Evolutionary conservation across 2,113 vertebrate genomes (phyloP), one percentile per base, ranked within the genome.

Genomic region (Oreochromis spilurus): DNA sequence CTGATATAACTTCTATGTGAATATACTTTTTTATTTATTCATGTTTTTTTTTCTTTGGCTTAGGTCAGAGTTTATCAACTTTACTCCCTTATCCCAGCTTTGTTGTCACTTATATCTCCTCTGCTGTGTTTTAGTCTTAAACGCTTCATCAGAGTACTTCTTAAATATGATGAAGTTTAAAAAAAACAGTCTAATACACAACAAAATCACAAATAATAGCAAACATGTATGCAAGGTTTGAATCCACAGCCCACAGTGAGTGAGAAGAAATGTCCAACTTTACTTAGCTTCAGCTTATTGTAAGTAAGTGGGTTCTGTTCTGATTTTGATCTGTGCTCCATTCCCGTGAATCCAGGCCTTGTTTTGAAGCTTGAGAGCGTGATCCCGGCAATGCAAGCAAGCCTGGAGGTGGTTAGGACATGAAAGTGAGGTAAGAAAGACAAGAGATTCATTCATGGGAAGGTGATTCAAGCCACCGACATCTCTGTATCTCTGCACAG

Each of bases 401-500:
- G 93, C 95, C 96, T 94, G 90, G 94, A 96, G 95, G 93, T 93
- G 94, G 92, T 94, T 94, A 92, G 89, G 83, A 94, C 91, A 94
- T 93, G 93, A 95, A 94, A 96, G 95, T 95, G 94, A 93, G 89
- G 93, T 95, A 89, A 92, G 93, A 92, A 93, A 96, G 94, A 97
- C 96, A 96, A 96, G 95, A 93, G 92, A 91, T 93, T 93, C 95
- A 95, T 97, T 97, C 95, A 96, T 95, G 83, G 92, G 90, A 92
- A 90, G 93, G 91, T 96, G 96, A 96, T 94, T 96, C 94, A 95
- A 95, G 93, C 93, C 91, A 92, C 93, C 88, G 94, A 94, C 93
- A 94, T 93, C 91, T 62, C 90, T 90, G 90, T 94, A 93, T 96
- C 93, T 95, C 58, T 92, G 83, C 83, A 29, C 88, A 91, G 94